phyloP scores from a whole-genome alignment of 2,888 invertebrate species.

The Ophonus ardosiacus region DNA sequence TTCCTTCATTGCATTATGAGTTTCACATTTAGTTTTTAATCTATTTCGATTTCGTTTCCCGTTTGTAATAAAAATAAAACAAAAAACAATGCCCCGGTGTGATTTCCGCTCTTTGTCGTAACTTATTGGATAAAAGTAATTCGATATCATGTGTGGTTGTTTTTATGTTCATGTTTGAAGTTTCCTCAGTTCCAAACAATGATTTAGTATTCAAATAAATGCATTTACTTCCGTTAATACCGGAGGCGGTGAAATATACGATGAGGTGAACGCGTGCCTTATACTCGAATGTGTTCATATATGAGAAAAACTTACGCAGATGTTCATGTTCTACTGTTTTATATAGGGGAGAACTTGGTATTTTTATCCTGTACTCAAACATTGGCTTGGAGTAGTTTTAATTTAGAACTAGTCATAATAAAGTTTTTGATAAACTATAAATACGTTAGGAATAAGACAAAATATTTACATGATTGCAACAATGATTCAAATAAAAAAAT shows the following conservation, averaged over 20 bases:
- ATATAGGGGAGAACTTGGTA: not conserved
- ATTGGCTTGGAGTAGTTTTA: no score
- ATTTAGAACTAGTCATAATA: not conserved
- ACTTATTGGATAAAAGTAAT: constrained; percentile 35
- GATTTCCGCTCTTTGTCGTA: constrained; percentile 21
- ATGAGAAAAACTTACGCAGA: not conserved
- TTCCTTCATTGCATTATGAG: not conserved
- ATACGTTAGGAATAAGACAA: not conserved
- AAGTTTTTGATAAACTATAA: not conserved
- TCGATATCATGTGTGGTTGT: constrained; percentile 38
- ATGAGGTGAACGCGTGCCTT: not conserved
- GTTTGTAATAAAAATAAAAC: constrained; percentile 23
- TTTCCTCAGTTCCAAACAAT: constrained; percentile 38
- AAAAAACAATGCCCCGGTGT: not conserved
- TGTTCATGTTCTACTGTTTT: not conserved
- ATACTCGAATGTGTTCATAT: not conserved
- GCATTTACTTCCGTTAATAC: constrained; percentile 15
- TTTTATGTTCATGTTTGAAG: constrained; percentile 37
- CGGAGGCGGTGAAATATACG: constrained; percentile 13
- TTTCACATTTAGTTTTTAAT: not conserved
- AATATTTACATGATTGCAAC: no score
- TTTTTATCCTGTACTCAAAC: not conserved
- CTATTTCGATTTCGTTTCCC: not conserved
- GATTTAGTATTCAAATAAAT: constrained; percentile 43
- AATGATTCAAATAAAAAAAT: no score